Percentiles rank a stretch among this genome's conserved stretches.
These are phyloP conservation scores for Macroteleia sp. DNA, from an alignment of 2,888 invertebrate species.

Conservation along the genomic window DNA sequence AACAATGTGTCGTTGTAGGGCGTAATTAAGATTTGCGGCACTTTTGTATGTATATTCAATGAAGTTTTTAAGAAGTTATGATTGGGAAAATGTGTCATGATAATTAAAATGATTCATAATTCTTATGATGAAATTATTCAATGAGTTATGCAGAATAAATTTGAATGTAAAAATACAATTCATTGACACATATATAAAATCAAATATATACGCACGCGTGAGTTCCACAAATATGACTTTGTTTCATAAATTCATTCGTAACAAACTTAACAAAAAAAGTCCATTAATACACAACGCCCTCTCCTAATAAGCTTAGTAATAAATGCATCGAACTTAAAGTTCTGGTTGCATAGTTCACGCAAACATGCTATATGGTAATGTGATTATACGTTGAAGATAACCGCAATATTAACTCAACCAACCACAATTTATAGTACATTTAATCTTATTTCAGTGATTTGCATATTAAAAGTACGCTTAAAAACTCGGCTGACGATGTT, in stretches of 20 bases:
- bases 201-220: neutral
- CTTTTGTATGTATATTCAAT: too few relatives aligned
- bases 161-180: neutral
- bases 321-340: conserved; percentile 58
- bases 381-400: conserved; percentile 53
- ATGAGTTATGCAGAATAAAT: conserved; percentile 6
- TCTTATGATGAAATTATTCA: neutral
- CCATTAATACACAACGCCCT: conserved; percentile 49
- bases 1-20: too few relatives aligned
- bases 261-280: conserved; percentile 48
- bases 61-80: too few relatives aligned
- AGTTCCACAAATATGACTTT: conserved; percentile 17
- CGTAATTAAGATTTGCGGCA: too few relatives aligned
- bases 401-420: conserved; percentile 61
- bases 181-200: conserved; percentile 20
- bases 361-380: conserved; percentile 62
- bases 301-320: conserved; percentile 58
- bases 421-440: conserved; percentile 60
- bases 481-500: conserved; percentile 14
- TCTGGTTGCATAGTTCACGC: conserved; percentile 60
- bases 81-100: too few relatives aligned
- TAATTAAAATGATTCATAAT: too few relatives aligned
- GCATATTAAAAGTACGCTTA: conserved; percentile 41
- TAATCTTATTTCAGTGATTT: conserved; percentile 57
- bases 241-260: conserved; percentile 47